Evolutionary conservation across 1,140 invertebrate genomes (phyloP), one percentile per base, ranked within the genome.

Genomic region (Platyscapa corneri): DNA sequence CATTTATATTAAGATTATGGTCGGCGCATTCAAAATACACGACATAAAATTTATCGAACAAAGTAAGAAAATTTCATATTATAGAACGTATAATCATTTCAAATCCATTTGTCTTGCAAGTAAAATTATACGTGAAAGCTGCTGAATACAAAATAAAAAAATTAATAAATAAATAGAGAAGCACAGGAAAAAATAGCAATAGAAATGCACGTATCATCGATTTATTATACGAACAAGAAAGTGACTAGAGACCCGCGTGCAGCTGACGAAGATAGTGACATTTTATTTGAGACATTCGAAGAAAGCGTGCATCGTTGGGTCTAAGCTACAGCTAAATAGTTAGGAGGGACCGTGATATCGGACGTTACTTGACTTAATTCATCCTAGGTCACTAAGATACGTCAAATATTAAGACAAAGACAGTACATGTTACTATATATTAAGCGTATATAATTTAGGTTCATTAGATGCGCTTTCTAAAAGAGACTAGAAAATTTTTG

Each of bases 321-420:
- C 92, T 90, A 90, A 88, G 89, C 92, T 93, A 93, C 92, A 88
- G 90, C 92, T 93, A 93, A 92, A 90, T 93, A 93, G 91, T 93
- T 90, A 93, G 92, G 92, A 93, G 92, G 92, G 92, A 93, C 92
- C 92, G 92, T 93, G 92, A 93, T 93, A 93, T 93, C 92, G 92
- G 92, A 93, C 92, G 91, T 91, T 91, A 93, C 89, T 93, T 93
- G 88, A 91, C 91, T 92, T 92, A 92, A 91, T 92, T 89, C 90
- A 90, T 90, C 90, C 90, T 92, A 93, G 88, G 88, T 89, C 90
- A 88, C 89, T 92, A 91, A 88, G 86, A 88, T 90, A 89, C 88
- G 88, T 88, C 87, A 86, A 89, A 89, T 87, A 77, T 86, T 79
- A 77, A 72, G 83, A 87, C 72, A 84, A 83, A 72, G 49, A 81